Evolutionary conservation across 1,140 invertebrate genomes (phyloP), one percentile per base, ranked within the genome.

Genomic region (Hyles vespertilio): DNA sequence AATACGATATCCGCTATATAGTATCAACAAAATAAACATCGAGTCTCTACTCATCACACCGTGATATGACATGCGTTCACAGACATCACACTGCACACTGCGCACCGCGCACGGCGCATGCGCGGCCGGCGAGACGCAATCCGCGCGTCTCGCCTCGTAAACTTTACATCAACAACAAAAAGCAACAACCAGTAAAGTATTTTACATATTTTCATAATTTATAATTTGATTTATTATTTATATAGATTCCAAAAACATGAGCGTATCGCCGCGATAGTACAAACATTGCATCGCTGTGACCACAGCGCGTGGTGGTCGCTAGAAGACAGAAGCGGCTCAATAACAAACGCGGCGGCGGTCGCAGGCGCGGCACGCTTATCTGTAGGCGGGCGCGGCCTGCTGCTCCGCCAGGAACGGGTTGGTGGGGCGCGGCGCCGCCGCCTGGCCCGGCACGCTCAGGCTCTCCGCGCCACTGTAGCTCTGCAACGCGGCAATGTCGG

Each of bases 391-490:
- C 12, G 54, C 67, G 53, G 62, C 55, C 56, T 60, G 59, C 61
- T 67, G 68, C 58, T 84, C 79, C 11, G 72, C 59, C 57, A 81
- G 60, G 75, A 84, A 84, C 53, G 81, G 70, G 70, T 84, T 84
- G 56, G 61, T 43, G 40, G 66, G 78, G 65, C 62, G 71, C 60
- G 63, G 71, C 55, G 53, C 75, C 55, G 63, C 58, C 47, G 59
- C 57, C 61, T 64, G 61, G 2, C 74, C 84, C 60, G 83, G 83
- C 68, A 86, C 85, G 67, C 71, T 69, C 58, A 88, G 67, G 70
- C 75, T 82, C n/a, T 83, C 83, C 3, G 70, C 79, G 51, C 81
- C 84, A 49, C 66, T 65, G 73, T 87, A 82, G 71, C 66, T 84
- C 81, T 87, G 75, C 32, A 61, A 70, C 7, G 75, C 32, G 61